Evolutionary conservation across 2,797 vertebrate genomes (phyloP).

Genomic region (Harpagifer antarcticus): DNA sequence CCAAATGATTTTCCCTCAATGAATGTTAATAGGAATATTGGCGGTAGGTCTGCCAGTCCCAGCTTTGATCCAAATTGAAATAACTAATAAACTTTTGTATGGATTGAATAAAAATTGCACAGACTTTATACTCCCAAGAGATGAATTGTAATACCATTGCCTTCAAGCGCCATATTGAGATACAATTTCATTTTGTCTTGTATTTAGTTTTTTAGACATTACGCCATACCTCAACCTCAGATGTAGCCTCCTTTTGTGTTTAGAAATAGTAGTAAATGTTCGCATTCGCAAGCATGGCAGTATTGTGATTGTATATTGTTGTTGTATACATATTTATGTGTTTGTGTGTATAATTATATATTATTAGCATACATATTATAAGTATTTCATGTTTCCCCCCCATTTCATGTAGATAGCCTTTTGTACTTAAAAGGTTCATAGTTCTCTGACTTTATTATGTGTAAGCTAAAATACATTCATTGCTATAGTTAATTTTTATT

Average conservation of each 20-base stretch:
- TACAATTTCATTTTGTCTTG: background rate
- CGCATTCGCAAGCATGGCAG: background rate
- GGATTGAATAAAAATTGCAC: background rate
- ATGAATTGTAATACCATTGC: background rate
- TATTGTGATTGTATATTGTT: rapidly evolving
- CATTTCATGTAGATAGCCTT: background rate
- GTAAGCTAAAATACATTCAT: background rate
- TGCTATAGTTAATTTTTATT: slow-evolving; percentile 1
- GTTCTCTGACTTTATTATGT: background rate
- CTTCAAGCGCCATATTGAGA: background rate
- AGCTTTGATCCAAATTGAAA: background rate
- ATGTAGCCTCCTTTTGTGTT: background rate
- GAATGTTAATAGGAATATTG: background rate
- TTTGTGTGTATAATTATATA: background rate
- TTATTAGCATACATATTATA: background rate
- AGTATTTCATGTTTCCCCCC: background rate
- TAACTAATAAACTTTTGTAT: background rate
- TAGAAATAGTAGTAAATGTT: background rate
- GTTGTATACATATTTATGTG: no score
- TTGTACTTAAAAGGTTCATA: background rate
- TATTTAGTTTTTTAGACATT: background rate
- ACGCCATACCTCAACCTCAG: background rate
- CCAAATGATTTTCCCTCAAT: background rate
- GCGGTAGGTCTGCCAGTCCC: background rate
- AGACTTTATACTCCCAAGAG: background rate